Evolutionary conservation across 2,113 vertebrate genomes (phyloP).

Genomic region (Pachypanchax playfairii): DNA sequence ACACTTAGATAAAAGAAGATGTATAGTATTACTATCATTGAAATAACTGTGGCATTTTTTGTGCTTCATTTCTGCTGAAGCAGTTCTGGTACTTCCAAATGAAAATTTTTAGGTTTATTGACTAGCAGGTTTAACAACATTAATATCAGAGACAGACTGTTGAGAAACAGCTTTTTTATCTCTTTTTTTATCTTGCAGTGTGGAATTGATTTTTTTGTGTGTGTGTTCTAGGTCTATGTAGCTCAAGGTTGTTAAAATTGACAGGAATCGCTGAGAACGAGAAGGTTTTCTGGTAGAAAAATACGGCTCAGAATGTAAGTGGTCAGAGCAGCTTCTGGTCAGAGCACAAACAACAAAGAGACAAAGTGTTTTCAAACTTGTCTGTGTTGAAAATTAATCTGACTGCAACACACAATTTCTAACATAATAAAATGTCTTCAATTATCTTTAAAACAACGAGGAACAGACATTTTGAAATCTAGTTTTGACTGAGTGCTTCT

Average conservation of each 20-base stretch:
- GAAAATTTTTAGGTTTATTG: not conserved
- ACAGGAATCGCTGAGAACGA: not conserved
- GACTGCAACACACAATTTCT: too few species aligned
- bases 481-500: too few species aligned
- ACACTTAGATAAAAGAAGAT: not conserved
- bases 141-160: not conserved
- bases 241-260: not conserved
- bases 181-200: not conserved
- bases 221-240: not conserved
- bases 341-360: not conserved
- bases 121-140: not conserved
- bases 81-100: not conserved
- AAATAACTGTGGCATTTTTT: not conserved
- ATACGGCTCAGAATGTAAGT: not conserved
- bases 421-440: too few species aligned
- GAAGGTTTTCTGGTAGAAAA: not conserved
- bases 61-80: not conserved
- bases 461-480: too few species aligned
- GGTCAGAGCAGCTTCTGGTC: not conserved
- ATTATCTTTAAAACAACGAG: not conserved
- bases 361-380: not conserved
- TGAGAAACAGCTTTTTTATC: not conserved
- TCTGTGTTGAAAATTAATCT: not conserved
- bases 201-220: not conserved
- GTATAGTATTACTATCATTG: not conserved